phyloP scores from a whole-genome alignment of 2,888 invertebrate genomes.

The Ichneumoninae sp. region DNA sequence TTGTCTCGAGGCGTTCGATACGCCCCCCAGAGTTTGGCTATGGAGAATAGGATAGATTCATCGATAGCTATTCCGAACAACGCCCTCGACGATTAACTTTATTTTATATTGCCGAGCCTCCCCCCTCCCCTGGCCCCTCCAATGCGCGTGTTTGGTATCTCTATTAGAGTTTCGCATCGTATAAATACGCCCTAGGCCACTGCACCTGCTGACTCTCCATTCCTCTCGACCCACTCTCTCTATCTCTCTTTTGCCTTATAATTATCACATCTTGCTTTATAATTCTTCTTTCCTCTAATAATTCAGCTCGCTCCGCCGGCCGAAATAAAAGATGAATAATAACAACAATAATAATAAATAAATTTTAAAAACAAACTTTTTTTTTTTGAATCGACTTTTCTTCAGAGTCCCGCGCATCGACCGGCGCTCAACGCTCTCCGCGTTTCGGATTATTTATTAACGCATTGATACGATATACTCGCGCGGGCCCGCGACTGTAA shows the following conservation, averaged over 20 bases:
- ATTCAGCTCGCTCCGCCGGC: constrained; percentile 55
- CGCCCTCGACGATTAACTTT: constrained; percentile 67
- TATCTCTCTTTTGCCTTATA: constrained; percentile 54
- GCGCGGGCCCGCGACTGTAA: constrained; percentile 48
- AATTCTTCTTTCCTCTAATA: constrained; percentile 62
- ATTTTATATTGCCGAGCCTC: constrained; percentile 57
- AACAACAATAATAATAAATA: not conserved
- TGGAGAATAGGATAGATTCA: constrained; percentile 63
- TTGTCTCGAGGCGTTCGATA: constrained; percentile 65
- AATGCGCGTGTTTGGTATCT: constrained; percentile 68
- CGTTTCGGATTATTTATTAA: constrained; percentile 49
- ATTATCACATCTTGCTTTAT: constrained; percentile 67
- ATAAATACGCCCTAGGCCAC: constrained; percentile 67
- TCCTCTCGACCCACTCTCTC: not conserved
- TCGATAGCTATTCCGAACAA: constrained; percentile 59
- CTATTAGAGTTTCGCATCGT: constrained; percentile 70
- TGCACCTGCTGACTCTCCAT: constrained; percentile 50
- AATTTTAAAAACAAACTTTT: not conserved
- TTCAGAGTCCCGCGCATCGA: not conserved
- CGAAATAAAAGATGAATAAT: constrained; percentile 12
- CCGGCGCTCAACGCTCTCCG: constrained; percentile 4
- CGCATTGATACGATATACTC: constrained; percentile 32
- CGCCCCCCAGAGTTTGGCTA: constrained; percentile 65
- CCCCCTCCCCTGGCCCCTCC: not conserved
- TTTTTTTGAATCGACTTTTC: too few species aligned